Evolutionary conservation across 1,140 invertebrate genomes (phyloP).

Genomic region (Tenebrio molitor): DNA sequence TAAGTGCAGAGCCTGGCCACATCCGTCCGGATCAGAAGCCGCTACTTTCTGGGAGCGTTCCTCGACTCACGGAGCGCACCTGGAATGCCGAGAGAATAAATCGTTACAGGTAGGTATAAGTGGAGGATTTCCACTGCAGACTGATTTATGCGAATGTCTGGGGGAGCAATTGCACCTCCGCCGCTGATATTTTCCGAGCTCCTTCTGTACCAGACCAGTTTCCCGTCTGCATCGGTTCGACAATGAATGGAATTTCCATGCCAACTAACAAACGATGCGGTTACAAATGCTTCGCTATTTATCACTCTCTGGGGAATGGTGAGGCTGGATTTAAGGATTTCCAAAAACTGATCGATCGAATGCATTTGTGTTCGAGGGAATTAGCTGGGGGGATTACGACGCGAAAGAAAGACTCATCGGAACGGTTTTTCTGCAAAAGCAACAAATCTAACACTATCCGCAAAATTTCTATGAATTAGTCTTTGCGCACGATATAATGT

Average conservation of each 20-base stretch:
- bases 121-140: conserved; percentile 57
- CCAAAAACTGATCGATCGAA: conserved; percentile 25
- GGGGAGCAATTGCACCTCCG: conserved; percentile 51
- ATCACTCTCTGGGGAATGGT: conserved; percentile 42
- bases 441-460: too few relatives aligned
- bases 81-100: conserved; percentile 49
- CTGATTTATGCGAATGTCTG: conserved; percentile 56
- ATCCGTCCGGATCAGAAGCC: too few relatives aligned
- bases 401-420: too few relatives aligned
- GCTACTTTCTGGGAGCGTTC: neutral
- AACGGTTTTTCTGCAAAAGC: too few relatives aligned
- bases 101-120: conserved; percentile 58
- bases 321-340: conserved; percentile 20
- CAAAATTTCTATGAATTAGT: too few relatives aligned
- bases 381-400: too few relatives aligned
- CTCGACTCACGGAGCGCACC: neutral
- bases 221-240: conserved; percentile 11
- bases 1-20: too few relatives aligned
- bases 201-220: neutral
- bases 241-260: conserved; percentile 45
- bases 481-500: too few relatives aligned
- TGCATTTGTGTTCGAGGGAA: too few relatives aligned
- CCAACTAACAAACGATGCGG: conserved; percentile 50
- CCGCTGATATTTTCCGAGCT: conserved; percentile 46
- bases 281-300: conserved; percentile 50